phyloP scores from a whole-genome alignment of 2,797 vertebrate species.

The Petrocephalus sullivani region DNA sequence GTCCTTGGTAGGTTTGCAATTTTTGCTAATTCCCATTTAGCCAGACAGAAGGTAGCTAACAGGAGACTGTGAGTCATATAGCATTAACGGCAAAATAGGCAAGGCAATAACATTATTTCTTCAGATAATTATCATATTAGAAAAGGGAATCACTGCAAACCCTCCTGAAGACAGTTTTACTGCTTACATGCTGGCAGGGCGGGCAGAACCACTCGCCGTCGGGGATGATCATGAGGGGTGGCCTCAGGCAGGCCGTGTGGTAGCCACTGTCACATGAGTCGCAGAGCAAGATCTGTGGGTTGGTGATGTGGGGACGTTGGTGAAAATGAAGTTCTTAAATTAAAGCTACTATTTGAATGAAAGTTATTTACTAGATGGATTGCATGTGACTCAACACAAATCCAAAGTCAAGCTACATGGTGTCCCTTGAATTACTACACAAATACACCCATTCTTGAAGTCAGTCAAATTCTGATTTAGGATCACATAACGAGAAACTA shows the following conservation, averaged over 20 bases:
- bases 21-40: not conserved
- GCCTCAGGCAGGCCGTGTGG: slow-evolving; percentile 94
- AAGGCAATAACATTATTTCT: not conserved
- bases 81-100: not conserved
- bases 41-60: not conserved
- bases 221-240: slow-evolving; percentile 94
- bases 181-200: slow-evolving; percentile 88
- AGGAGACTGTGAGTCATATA: not conserved
- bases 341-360: not conserved
- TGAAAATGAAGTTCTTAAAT: not conserved
- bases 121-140: not conserved
- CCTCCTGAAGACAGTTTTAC: not conserved
- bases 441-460: not conserved
- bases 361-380: not conserved
- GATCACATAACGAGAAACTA: not conserved
- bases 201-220: slow-evolving; percentile 98
- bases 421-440: not conserved
- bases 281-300: slow-evolving; percentile 82
- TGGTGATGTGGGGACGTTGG: slow-evolving; percentile 14
- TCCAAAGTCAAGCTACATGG: not conserved
- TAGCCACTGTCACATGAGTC: slow-evolving; percentile 96
- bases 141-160: not conserved
- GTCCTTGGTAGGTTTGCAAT: not conserved
- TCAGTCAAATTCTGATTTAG: not conserved
- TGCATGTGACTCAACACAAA: not conserved